phyloP scores from a whole-genome alignment of 2,797 vertebrate genomes.

The Hyperoplus lanceolatus region DNA sequence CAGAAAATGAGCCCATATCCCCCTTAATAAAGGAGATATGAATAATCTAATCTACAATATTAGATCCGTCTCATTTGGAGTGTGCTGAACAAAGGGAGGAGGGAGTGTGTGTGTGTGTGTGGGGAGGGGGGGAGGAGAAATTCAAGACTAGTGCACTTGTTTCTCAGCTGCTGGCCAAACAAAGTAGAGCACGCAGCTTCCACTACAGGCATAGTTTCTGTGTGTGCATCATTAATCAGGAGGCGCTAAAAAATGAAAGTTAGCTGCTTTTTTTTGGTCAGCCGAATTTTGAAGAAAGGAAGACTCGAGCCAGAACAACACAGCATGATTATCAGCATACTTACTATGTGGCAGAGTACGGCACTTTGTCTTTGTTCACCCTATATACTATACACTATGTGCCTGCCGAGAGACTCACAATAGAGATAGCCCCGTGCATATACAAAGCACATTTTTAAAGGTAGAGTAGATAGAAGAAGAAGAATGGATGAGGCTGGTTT shows the following conservation, averaged over 20 bases:
- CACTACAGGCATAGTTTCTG: constrained; percentile 27
- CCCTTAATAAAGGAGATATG: constrained; percentile 62
- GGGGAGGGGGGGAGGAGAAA: not conserved
- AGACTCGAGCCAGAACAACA: constrained; percentile 22
- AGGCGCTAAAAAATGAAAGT: constrained; percentile 45
- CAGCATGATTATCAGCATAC: constrained; percentile 35
- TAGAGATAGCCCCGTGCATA: constrained; percentile 18
- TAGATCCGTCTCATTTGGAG: constrained; percentile 58
- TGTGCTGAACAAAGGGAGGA: constrained; percentile 6
- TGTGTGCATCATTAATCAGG: constrained; percentile 66
- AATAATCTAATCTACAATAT: constrained; percentile 74
- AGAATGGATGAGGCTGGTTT: constrained; percentile 13
- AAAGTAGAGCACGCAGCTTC: constrained; percentile 65
- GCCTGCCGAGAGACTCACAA: constrained; percentile 31
- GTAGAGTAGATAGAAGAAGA: not conserved
- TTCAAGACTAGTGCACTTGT: constrained; percentile 28
- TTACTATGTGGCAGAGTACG: constrained; percentile 23
- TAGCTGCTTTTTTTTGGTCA: constrained; percentile 39
- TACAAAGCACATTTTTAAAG: constrained; percentile 28
- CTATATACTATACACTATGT: not conserved
- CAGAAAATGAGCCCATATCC: constrained; percentile 58
- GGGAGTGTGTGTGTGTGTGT: not conserved
- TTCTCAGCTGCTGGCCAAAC: constrained; percentile 55
- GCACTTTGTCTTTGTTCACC: constrained; percentile 40
- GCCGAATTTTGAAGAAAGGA: constrained; percentile 46